Evolutionary conservation across 2,888 invertebrate species (phyloP).

Genomic region (Diplazon laetatorius): DNA sequence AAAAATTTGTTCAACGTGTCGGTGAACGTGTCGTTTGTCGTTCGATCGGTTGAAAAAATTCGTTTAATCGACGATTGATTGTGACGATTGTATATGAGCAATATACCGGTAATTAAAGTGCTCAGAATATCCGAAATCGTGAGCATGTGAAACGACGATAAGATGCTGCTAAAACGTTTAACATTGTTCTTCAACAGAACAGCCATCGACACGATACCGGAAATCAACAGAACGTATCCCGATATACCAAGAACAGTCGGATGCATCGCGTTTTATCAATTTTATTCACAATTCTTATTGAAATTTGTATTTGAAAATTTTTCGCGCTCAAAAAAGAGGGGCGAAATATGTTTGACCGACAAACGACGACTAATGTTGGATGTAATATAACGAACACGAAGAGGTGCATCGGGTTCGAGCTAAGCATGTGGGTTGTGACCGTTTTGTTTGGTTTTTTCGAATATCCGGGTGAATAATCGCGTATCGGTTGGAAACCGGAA

Average conservation of each 20-base stretch:
- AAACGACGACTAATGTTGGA: too few species aligned
- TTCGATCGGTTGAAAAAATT: conserved; percentile 1
- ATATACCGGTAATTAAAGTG: conserved; percentile 65
- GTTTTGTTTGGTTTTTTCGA: too few species aligned
- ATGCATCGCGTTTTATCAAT: too few species aligned
- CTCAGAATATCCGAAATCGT: conserved; percentile 75
- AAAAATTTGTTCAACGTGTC: conserved; percentile 51
- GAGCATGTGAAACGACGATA: conserved; percentile 70
- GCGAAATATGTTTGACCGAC: too few species aligned
- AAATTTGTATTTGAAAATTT: too few species aligned
- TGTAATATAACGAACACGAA: too few species aligned
- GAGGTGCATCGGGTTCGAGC: too few species aligned
- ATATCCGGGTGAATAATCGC: too few species aligned
- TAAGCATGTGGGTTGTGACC: too few species aligned
- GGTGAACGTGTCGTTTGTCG: not conserved
- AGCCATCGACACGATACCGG: conserved; percentile 71
- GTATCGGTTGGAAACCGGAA: too few species aligned
- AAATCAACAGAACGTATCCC: conserved; percentile 71
- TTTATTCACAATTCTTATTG: too few species aligned
- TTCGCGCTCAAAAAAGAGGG: too few species aligned
- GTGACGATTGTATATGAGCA: conserved; percentile 66
- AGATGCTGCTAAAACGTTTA: conserved; percentile 62
- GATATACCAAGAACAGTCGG: conserved; percentile 65
- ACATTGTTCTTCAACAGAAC: conserved; percentile 69
- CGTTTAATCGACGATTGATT: not conserved